These are phyloP conservation scores for Oreochromis spilurus DNA, from an alignment of 2,113 vertebrate species.

Conservation along the genomic window DNA sequence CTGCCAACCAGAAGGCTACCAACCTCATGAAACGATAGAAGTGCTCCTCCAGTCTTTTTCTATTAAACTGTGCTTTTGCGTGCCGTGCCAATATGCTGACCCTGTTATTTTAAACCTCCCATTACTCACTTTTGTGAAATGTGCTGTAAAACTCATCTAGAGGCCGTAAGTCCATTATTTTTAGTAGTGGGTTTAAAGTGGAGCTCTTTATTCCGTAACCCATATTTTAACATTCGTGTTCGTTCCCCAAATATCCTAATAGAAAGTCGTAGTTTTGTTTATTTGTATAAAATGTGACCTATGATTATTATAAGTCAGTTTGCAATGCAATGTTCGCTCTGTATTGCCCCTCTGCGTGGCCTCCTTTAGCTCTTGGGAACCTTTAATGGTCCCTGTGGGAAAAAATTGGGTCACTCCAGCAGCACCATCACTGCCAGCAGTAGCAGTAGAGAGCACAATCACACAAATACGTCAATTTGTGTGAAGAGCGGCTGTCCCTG, in stretches of 20 bases:
- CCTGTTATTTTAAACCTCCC: background rate
- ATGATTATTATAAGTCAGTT: background rate
- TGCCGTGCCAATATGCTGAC: background rate
- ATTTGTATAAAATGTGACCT: background rate
- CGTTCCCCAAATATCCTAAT: fast-evolving
- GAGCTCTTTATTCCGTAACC: background rate
- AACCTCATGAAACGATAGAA: slow-evolving; percentile 69
- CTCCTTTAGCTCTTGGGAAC: background rate
- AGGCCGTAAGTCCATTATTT: background rate
- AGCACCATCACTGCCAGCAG: background rate
- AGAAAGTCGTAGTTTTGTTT: background rate
- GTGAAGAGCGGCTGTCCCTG: background rate
- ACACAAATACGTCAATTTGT: background rate
- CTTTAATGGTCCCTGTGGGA: background rate
- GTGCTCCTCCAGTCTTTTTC: background rate
- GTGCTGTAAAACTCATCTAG: background rate
- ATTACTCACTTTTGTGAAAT: background rate
- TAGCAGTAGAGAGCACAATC: background rate
- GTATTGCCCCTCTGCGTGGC: background rate
- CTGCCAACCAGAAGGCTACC: slow-evolving; percentile 78
- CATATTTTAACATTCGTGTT: background rate
- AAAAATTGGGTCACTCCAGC: background rate
- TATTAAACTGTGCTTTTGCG: background rate
- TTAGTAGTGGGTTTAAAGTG: background rate
- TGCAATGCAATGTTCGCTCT: background rate